Conservation (phyloP, 1,140 invertebrate genomes). For the Holcopasites calliopsidis region DNA sequence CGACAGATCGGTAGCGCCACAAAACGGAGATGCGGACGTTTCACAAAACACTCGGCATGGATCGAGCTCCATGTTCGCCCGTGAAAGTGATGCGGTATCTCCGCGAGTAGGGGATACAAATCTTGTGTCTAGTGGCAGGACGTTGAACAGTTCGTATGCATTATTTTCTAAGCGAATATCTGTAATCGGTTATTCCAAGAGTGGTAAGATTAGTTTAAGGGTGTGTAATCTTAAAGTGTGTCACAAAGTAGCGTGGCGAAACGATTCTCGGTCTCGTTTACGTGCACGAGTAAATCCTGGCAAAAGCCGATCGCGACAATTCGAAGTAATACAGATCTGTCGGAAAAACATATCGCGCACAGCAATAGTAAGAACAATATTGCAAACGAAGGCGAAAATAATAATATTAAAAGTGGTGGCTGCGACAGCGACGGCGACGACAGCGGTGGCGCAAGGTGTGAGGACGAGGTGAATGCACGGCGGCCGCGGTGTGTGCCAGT, state of each 20-base stretch:
- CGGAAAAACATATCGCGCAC: conserved; percentile 43
- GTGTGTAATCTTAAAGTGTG: conserved; percentile 48
- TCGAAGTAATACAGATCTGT: conserved; percentile 40
- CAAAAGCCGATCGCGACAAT: conserved; percentile 31
- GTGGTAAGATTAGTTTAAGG: conserved; percentile 23
- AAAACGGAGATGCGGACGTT: conserved; percentile 48
- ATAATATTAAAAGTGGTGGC: conserved; percentile 13
- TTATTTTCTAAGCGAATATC: conserved; percentile 14
- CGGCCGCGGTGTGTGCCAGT: conserved; percentile 66
- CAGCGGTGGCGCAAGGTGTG: conserved; percentile 62
- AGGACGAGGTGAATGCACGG: conserved; percentile 73
- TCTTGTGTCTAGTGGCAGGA: conserved; percentile 66
- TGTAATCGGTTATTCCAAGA: conserved; percentile 18
- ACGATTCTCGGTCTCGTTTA: conserved; percentile 9
- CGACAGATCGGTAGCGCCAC: conserved; percentile 49
- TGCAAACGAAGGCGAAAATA: not conserved
- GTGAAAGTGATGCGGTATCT: conserved; percentile 75
- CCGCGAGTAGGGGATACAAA: conserved; percentile 74
- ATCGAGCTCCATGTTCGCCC: conserved; percentile 73
- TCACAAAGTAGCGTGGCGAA: conserved; percentile 54
- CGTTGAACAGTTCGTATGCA: conserved; percentile 47
- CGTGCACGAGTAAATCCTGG: conserved; percentile 23
- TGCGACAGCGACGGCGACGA: conserved; percentile 52
- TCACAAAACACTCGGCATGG: conserved; percentile 66
- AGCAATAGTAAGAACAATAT: not conserved